Evolutionary conservation across 2,113 vertebrate genomes (phyloP), one percentile per base, ranked within the genome.

Genomic region (Aepyceros melampus): DNA sequence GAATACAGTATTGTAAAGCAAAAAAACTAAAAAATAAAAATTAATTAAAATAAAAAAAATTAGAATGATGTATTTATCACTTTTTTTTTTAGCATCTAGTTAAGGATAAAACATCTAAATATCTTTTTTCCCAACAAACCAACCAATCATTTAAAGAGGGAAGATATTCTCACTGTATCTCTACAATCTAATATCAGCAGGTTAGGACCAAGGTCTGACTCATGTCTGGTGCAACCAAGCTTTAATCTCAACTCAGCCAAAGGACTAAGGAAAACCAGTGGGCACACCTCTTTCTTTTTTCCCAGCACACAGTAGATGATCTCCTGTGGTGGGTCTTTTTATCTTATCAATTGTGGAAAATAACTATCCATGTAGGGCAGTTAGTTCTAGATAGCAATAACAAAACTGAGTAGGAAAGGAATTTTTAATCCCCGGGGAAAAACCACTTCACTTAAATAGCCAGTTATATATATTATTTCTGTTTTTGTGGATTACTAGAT

Each of bases 351-450:
- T 33, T 96, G 33, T 29, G 7, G 40, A 84, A 95, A 96, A 92
- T 33, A 88, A 56, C 16, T 62, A 67, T 60, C 36, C 96, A 71
- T 83, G 29, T 87, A 95, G 67, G 84, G 36, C 31, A 51, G n/a
- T 91, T 62, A 74, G 40, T 82, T 81, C 58, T 76, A 93, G 83
- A 36, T 17, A 89, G 74, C 56, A 96, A 40, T 91, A 89, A 95
- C 9, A 76, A 95, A 74, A 92, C 55, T 92, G 27, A 67, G 6
- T 29, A 49, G 82, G 17, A 93, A 60, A 94, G 21, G 45, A 91
- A 93, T 93, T 87, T 96, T 89, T 94, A 94, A 43, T 94, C 62
- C 51, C 74, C 76, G 51, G 81, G 43, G 56, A 97, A 97, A 84
- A 1, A 93, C 6, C 36, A 81, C 62, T 53, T 84, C 45, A 85